phyloP scores from a whole-genome alignment of 2,888 invertebrate genomes.

The Adelognathus sp. region DNA sequence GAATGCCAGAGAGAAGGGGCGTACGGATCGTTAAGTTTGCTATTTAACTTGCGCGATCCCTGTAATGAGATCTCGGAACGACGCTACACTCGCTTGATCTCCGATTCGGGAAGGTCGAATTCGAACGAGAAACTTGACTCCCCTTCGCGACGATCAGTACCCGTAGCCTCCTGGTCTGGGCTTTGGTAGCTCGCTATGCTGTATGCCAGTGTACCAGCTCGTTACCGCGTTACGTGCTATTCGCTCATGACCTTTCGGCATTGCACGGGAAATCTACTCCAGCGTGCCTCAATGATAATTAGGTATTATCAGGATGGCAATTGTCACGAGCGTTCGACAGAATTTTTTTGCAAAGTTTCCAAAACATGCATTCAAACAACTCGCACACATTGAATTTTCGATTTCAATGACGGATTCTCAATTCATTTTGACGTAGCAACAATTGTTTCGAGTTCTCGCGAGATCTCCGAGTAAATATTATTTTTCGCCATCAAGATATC shows the following conservation, averaged over 20 bases:
- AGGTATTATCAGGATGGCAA: slow-evolving; percentile 19
- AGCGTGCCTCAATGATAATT: slow-evolving; percentile 11
- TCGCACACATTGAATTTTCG: neutral
- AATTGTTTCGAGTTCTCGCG: no score
- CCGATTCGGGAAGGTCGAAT: slow-evolving; percentile 56
- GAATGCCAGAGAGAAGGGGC: slow-evolving; percentile 31
- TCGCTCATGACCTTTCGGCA: slow-evolving; percentile 39
- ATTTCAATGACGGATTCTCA: neutral
- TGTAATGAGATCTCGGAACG: slow-evolving; percentile 68
- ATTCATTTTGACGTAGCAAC: no score
- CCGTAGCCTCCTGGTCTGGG: slow-evolving; percentile 1
- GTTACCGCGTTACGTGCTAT: slow-evolving; percentile 52
- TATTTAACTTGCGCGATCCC: slow-evolving; percentile 67
- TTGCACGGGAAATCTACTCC: neutral
- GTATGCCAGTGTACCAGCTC: neutral
- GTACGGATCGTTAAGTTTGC: slow-evolving; percentile 67
- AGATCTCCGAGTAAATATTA: no score
- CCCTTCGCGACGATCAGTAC: slow-evolving; percentile 17
- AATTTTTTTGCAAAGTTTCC: neutral
- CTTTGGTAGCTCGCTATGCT: neutral
- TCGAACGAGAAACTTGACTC: slow-evolving; percentile 49
- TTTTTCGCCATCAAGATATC: no score
- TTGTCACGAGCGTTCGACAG: neutral
- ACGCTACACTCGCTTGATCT: slow-evolving; percentile 51
- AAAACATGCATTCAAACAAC: neutral